A percentile compares a stretch with the other conserved stretches of the same genome.
phyloP scores from a whole-genome alignment of 2,113 vertebrate genomes.

The Heterotis niloticus region DNA sequence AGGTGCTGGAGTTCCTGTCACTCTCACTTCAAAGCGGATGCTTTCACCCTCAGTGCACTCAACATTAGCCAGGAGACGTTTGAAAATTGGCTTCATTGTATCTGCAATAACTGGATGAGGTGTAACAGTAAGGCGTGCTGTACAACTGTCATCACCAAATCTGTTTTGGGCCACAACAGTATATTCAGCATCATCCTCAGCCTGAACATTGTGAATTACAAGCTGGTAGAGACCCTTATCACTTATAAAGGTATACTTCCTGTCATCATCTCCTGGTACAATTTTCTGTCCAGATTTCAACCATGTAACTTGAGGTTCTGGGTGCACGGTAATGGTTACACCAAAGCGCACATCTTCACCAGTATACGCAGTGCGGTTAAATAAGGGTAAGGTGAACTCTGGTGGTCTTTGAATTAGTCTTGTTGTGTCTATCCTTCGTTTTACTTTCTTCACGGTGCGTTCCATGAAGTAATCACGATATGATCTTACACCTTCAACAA shows the following conservation, averaged over 20 bases:
- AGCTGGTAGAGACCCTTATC: constrained; percentile 97
- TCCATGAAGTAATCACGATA: constrained; percentile 80
- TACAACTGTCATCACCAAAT: constrained; percentile 94
- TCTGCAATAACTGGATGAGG: constrained; percentile 79
- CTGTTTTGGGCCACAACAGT: constrained; percentile 87
- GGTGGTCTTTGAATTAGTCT: constrained; percentile 86
- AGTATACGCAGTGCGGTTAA: constrained; percentile 82
- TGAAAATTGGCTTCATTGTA: constrained; percentile 94
- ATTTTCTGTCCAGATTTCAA: constrained; percentile 93
- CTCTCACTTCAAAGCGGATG: constrained; percentile 86
- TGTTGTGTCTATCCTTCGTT: constrained; percentile 78
- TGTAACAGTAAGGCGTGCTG: constrained; percentile 82
- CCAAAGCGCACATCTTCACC: constrained; percentile 94
- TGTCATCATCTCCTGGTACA: constrained; percentile 80
- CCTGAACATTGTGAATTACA: constrained; percentile 80
- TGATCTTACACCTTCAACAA: constrained; percentile 88
- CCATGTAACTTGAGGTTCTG: constrained; percentile 91
- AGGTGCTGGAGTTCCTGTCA: constrained; percentile 80
- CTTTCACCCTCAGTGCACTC: constrained; percentile 89
- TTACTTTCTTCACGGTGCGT: constrained; percentile 83
- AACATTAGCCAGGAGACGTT: constrained; percentile 86
- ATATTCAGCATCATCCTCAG: constrained; percentile 87
- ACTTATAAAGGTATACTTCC: constrained; percentile 87
- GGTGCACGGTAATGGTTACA: constrained; percentile 95
- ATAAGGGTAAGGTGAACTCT: constrained; percentile 94